Evolutionary conservation across 2,797 vertebrate genomes (phyloP).

Genomic region (Cuculus canorus): DNA sequence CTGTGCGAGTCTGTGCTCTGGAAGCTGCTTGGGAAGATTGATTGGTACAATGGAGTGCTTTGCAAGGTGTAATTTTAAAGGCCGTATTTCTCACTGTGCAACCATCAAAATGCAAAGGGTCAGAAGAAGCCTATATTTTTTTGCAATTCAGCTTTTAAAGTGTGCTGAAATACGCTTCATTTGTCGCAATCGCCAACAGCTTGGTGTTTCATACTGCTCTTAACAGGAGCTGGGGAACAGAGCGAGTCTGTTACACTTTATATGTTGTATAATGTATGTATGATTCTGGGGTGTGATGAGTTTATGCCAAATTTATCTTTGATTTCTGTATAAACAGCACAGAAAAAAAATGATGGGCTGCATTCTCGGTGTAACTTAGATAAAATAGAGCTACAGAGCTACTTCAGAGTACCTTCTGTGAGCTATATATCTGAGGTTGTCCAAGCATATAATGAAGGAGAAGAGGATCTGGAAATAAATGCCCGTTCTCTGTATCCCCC

Average conservation of each 20-base stretch:
- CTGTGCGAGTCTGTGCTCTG: background rate
- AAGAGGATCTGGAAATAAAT: constrained; percentile 60
- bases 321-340: constrained; percentile 69
- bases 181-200: constrained; percentile 68
- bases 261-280: constrained; percentile 61
- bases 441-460: constrained; percentile 44
- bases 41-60: constrained; percentile 61
- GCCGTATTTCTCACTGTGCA: constrained; percentile 69
- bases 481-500: constrained; percentile 9
- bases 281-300: constrained; percentile 63
- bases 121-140: constrained; percentile 71
- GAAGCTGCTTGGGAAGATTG: constrained; percentile 25
- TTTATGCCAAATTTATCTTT: constrained; percentile 70
- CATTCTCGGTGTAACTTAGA: constrained; percentile 51
- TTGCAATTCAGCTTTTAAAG: constrained; percentile 74
- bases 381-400: constrained; percentile 40
- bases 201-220: constrained; percentile 52
- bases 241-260: constrained; percentile 51
- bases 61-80: constrained; percentile 72
- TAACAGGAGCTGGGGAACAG: constrained; percentile 48
- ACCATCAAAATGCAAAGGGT: constrained; percentile 76
- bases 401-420: constrained; percentile 54
- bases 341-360: constrained; percentile 55
- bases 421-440: constrained; percentile 28
- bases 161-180: constrained; percentile 68